Evolutionary conservation across 2,888 invertebrate genomes (phyloP).

Genomic region (Oscheius sp.): DNA sequence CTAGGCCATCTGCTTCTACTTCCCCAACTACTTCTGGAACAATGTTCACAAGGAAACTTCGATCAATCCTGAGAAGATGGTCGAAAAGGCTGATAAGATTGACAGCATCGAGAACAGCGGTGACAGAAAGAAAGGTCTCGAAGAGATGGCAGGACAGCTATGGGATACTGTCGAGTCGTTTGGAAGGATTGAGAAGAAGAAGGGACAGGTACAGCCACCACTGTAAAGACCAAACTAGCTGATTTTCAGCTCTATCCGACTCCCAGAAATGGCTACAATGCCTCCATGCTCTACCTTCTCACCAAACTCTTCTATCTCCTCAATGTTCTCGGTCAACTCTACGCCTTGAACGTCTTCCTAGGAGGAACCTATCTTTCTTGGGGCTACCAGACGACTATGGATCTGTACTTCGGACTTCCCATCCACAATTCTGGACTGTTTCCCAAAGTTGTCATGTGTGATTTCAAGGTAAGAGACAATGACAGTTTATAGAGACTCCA

Average conservation of each 20-base stretch:
- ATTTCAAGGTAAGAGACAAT: slow-evolving; percentile 51
- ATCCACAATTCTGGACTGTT: slow-evolving; percentile 75
- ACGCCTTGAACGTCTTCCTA: slow-evolving; percentile 74
- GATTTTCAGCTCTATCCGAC: slow-evolving; percentile 18
- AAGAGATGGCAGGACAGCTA: slow-evolving; percentile 51
- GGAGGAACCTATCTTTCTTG: slow-evolving; percentile 64
- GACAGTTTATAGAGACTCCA: not conserved
- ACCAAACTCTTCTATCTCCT: slow-evolving; percentile 74
- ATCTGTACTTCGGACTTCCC: slow-evolving; percentile 53
- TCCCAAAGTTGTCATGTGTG: slow-evolving; percentile 75
- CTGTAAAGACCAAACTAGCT: no score
- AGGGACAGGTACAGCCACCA: not conserved
- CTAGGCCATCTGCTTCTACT: slow-evolving; percentile 73
- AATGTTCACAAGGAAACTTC: slow-evolving; percentile 64
- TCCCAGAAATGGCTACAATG: slow-evolving; percentile 60
- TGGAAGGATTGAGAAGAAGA: not conserved
- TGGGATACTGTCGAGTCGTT: slow-evolving; percentile 53
- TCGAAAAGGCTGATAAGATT: slow-evolving; percentile 39
- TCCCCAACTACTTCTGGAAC: slow-evolving; percentile 75
- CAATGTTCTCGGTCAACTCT: slow-evolving; percentile 74
- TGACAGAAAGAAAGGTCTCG: slow-evolving; percentile 53
- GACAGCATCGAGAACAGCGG: slow-evolving; percentile 44
- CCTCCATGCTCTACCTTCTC: slow-evolving; percentile 73
- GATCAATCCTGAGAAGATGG: slow-evolving; percentile 39
- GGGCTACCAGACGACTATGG: slow-evolving; percentile 56